These are phyloP conservation scores for Pimpla rufipes DNA, from an alignment of 2,888 invertebrate species.

Conservation along the genomic window DNA sequence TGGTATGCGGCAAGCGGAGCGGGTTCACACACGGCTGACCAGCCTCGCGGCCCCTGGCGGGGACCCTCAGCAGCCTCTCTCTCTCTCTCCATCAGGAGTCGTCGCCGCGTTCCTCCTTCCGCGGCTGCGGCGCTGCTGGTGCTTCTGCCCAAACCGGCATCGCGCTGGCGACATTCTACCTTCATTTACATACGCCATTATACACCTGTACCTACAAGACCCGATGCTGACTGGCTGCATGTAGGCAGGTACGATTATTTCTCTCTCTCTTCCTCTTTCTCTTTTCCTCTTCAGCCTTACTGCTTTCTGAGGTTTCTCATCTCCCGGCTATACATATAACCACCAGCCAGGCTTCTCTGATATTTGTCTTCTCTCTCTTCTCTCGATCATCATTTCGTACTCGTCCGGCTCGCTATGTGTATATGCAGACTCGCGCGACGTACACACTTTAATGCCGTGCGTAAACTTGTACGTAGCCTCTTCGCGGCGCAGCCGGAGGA, in stretches of 20 bases:
- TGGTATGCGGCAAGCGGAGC: conserved; percentile 83
- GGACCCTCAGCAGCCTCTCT: background rate
- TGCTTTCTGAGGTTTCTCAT: conserved; percentile 39
- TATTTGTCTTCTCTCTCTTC: conserved; percentile 28
- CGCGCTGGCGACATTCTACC: conserved; percentile 76
- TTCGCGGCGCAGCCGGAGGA: conserved; percentile 36
- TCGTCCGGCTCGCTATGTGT: conserved; percentile 26
- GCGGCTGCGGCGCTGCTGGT: conserved; percentile 59
- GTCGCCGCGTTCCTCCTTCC: conserved; percentile 62
- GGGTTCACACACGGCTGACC: conserved; percentile 81
- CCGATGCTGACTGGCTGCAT: conserved; percentile 54
- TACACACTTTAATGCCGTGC: conserved; percentile 49
- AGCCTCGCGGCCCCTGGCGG: conserved; percentile 40
- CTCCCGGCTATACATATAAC: conserved; percentile 21
- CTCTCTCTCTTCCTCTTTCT: conserved; percentile 17
- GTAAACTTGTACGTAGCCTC: conserved; percentile 57
- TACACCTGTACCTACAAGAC: conserved; percentile 77
- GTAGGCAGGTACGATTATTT: conserved; percentile 47
- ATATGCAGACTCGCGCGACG: conserved; percentile 45
- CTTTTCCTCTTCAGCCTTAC: background rate
- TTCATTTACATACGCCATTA: conserved; percentile 79
- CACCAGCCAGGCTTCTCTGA: background rate
- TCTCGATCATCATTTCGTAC: conserved; percentile 51
- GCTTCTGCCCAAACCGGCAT: conserved; percentile 73
- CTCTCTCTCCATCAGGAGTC: conserved; percentile 44